Evolutionary conservation across 2,888 invertebrate species (phyloP).

Genomic region (Odiellus spinosus): DNA sequence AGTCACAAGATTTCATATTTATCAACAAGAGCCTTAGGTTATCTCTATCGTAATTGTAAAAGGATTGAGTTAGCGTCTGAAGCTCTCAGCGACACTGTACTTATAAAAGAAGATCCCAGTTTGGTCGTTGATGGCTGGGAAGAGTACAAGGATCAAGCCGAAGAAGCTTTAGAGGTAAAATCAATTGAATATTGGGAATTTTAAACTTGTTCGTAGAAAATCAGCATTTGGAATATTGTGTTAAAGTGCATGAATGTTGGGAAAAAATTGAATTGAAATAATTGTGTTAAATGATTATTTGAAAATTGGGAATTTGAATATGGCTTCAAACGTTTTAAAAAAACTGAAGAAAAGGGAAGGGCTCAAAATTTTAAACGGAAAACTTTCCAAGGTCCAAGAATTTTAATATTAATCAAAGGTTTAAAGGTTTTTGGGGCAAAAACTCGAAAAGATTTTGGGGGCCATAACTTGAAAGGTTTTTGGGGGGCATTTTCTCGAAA

Average conservation of each 20-base stretch:
- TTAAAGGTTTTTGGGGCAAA: too few species aligned
- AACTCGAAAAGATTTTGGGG: too few species aligned
- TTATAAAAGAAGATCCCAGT: conserved; percentile 3
- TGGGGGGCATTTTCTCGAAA: too few species aligned
- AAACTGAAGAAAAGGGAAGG: too few species aligned
- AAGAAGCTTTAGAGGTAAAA: conserved; percentile 7
- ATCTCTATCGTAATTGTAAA: conserved; percentile 14
- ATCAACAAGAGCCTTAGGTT: conserved; percentile 17
- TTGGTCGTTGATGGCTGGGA: conserved; percentile 7
- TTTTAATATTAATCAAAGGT: too few species aligned
- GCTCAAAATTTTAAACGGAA: too few species aligned
- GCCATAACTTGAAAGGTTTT: too few species aligned
- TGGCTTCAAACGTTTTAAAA: background rate
- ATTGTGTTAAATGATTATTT: background rate
- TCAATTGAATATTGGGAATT: conserved; percentile 6
- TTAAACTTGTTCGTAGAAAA: conserved; percentile 10
- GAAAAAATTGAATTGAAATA: background rate
- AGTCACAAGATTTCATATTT: conserved; percentile 14
- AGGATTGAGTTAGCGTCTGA: conserved; percentile 11
- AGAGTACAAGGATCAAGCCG: conserved; percentile 8
- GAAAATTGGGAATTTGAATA: background rate
- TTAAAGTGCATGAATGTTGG: background rate
- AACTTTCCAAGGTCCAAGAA: too few species aligned
- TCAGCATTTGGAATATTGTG: background rate
- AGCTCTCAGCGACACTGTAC: conserved; percentile 3